Conservation (phyloP, 2,888 invertebrate genomes). For the Phorcus lineatus region DNA sequence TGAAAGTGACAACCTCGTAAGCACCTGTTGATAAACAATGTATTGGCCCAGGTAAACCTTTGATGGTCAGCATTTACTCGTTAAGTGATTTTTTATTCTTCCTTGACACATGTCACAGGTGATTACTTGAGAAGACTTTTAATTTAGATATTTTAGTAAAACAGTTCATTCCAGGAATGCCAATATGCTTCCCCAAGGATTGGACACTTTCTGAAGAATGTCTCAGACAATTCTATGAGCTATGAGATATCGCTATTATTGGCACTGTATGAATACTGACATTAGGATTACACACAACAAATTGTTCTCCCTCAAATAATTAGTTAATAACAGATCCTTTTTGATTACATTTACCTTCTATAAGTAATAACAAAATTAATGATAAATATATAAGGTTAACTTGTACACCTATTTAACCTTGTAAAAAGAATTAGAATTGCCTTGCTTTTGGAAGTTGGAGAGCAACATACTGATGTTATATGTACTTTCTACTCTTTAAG, state of each 20-base stretch:
- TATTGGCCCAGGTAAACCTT: not conserved
- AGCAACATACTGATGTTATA: too few relatives aligned
- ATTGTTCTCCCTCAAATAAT: too few relatives aligned
- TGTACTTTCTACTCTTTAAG: too few relatives aligned
- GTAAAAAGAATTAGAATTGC: too few relatives aligned
- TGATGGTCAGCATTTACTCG: not conserved
- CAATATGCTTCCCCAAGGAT: not conserved
- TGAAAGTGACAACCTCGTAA: not conserved
- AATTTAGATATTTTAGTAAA: not conserved
- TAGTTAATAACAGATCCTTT: too few relatives aligned
- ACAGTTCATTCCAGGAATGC: not conserved
- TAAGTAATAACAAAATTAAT: too few relatives aligned
- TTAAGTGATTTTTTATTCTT: not conserved
- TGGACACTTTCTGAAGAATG: not conserved
- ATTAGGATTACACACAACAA: not conserved
- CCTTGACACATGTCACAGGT: not conserved
- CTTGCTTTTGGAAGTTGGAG: too few relatives aligned
- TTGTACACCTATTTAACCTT: too few relatives aligned
- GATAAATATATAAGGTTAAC: too few relatives aligned
- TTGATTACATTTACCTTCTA: too few relatives aligned
- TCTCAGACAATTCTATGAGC: not conserved
- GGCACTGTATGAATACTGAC: not conserved
- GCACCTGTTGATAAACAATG: not conserved
- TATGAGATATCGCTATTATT: not conserved
- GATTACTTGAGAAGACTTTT: not conserved